Conservation (phyloP, 1,140 invertebrate species). For the Trissolcus basalis region DNA sequence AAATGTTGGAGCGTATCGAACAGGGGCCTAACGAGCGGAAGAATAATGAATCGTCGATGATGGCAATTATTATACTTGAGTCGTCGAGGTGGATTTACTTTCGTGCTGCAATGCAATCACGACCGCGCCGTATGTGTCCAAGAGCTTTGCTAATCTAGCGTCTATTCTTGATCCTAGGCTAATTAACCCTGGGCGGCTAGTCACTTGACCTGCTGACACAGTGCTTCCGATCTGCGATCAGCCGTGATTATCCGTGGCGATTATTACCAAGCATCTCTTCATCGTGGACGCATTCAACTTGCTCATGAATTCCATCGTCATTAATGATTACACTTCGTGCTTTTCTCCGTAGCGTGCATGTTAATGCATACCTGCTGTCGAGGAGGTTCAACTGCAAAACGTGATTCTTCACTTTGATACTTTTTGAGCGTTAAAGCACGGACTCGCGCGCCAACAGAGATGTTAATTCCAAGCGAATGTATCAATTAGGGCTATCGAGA, state of each 20-base stretch:
- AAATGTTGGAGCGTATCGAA: constrained; percentile 19
- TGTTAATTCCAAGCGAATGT: constrained; percentile 53
- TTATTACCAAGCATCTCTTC: constrained; percentile 53
- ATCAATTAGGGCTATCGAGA: constrained; percentile 52
- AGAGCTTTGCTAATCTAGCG: constrained; percentile 30
- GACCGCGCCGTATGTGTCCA: constrained; percentile 28
- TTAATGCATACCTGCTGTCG: constrained; percentile 47
- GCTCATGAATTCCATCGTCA: constrained; percentile 54
- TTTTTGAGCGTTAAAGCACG: constrained; percentile 40
- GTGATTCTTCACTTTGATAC: constrained; percentile 53
- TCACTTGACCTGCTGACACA: constrained; percentile 63
- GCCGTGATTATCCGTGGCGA: constrained; percentile 54
- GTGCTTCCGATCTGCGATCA: constrained; percentile 58
- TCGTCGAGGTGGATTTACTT: constrained; percentile 20
- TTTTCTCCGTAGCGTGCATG: constrained; percentile 53
- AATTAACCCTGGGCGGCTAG: constrained; percentile 61
- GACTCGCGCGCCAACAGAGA: constrained; percentile 30
- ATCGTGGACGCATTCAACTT: constrained; percentile 36
- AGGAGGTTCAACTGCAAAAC: constrained; percentile 44
- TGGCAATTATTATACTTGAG: constrained; percentile 58
- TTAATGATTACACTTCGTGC: constrained; percentile 50
- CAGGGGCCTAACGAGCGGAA: constrained; percentile 53
- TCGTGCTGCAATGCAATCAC: constrained; percentile 63
- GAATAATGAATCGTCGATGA: constrained; percentile 46
- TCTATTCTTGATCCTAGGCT: constrained; percentile 38